A percentile compares a stretch with the other conserved stretches of the same genome.
phyloP scores from a whole-genome alignment of 2,113 vertebrate genomes.

The Pomatostomus ruficeps region DNA sequence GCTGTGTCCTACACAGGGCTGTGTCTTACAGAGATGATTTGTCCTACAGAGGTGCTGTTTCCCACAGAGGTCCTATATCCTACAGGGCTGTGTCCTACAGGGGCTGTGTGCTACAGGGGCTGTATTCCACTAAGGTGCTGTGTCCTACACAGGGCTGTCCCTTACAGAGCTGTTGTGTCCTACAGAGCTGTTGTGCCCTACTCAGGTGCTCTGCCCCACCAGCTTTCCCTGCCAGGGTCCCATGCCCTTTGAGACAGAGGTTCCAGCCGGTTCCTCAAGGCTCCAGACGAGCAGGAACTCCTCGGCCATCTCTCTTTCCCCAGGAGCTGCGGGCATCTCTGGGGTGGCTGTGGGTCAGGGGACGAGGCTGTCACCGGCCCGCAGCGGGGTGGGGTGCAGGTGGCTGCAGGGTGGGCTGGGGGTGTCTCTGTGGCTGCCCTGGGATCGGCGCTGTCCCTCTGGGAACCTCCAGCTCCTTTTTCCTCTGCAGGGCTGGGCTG shows the following conservation, averaged over 20 bases:
- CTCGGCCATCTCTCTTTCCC: neutral
- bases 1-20: neutral
- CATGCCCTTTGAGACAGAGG: neutral
- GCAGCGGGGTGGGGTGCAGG: no score
- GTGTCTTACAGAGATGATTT: no score
- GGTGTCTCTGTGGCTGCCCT: neutral
- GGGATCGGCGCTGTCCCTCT: neutral
- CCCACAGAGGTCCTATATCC: neutral
- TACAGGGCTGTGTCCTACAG: fast-evolving
- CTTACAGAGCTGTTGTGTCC: neutral
- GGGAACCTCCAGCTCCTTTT: neutral
- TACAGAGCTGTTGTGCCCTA: neutral
- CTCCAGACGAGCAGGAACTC: neutral
- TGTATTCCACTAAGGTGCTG: fast-evolving
- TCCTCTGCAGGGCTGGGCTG: neutral
- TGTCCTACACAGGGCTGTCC: neutral
- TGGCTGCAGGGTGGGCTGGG: no score
- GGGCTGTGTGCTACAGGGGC: no score
- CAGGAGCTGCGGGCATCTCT: neutral
- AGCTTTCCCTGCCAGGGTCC: neutral
- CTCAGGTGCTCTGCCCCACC: neutral
- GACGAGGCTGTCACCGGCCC: neutral
- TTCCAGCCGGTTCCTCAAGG: neutral
- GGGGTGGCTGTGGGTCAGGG: fast-evolving
- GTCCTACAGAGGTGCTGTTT: no score